Evolutionary conservation across 2,113 vertebrate species (phyloP).

Genomic region (Protobothrops flavoviridis): DNA sequence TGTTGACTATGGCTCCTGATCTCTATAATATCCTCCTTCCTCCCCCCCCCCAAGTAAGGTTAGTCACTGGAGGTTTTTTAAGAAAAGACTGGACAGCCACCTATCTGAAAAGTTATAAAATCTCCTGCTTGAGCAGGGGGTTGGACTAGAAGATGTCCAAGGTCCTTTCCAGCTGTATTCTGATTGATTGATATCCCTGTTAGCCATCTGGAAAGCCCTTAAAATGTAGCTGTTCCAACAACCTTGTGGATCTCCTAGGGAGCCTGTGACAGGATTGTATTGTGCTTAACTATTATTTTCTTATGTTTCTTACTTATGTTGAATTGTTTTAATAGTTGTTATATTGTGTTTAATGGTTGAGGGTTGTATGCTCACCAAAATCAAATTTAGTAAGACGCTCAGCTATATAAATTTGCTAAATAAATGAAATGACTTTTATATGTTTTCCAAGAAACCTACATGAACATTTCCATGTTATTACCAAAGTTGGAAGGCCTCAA

Average conservation of each 20-base stretch:
- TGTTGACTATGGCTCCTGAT: neutral
- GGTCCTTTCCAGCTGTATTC: too few species aligned
- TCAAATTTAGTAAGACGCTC: neutral
- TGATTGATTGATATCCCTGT: neutral
- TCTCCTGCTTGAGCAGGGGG: too few species aligned
- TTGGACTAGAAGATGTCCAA: too few species aligned
- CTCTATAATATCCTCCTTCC: neutral
- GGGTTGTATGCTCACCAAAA: neutral
- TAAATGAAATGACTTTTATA: neutral
- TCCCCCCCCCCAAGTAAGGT: neutral
- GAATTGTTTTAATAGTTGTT: neutral
- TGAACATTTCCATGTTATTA: neutral
- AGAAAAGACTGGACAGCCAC: too few species aligned
- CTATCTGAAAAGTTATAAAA: too few species aligned
- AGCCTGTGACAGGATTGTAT: neutral
- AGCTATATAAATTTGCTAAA: neutral
- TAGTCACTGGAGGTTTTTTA: neutral
- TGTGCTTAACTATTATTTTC: neutral
- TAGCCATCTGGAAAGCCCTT: neutral
- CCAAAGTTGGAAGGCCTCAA: neutral
- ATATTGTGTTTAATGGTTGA: neutral
- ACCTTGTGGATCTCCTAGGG: neutral
- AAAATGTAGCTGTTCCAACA: neutral
- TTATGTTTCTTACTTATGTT: neutral
- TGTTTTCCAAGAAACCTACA: neutral